A percentile compares a stretch with the other conserved stretches of the same genome.
phyloP scores from a whole-genome alignment of 2,888 invertebrate genomes.

The Tortrix viridana region DNA sequence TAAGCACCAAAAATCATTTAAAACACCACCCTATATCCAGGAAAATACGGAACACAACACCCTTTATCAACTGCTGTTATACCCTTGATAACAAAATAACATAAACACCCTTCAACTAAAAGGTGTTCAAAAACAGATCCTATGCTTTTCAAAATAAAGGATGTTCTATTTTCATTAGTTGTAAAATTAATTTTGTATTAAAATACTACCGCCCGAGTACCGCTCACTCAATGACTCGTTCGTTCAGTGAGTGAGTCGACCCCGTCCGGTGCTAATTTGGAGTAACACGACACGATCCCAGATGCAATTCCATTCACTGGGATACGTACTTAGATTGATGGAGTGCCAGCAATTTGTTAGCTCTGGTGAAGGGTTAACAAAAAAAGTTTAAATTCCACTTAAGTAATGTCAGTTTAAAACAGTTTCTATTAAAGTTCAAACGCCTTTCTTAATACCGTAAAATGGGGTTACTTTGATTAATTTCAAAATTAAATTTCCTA shows the following conservation, averaged over 20 bases:
- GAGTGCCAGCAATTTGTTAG: conserved; percentile 1
- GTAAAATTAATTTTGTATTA: conserved; percentile 27
- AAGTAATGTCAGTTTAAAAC: conserved; percentile 19
- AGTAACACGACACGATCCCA: conserved; percentile 22
- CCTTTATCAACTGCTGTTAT: background rate
- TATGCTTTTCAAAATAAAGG: background rate
- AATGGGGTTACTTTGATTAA: too few species aligned
- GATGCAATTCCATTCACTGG: conserved; percentile 28
- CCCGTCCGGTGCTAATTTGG: conserved; percentile 24
- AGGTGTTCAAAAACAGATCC: background rate
- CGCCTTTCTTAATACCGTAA: too few species aligned
- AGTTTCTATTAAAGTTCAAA: too few species aligned
- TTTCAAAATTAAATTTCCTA: too few species aligned
- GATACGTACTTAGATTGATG: conserved; percentile 3
- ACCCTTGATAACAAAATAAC: conserved; percentile 5
- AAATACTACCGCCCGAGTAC: conserved; percentile 33
- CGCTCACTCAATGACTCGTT: conserved; percentile 42
- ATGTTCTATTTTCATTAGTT: background rate
- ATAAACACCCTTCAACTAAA: background rate
- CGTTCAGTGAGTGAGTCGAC: conserved; percentile 46
- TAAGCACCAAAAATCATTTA: background rate
- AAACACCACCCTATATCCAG: background rate
- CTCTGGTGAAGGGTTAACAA: background rate
- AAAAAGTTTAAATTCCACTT: background rate
- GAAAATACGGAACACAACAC: background rate